These are phyloP conservation scores for Bombus difficillimus DNA, from an alignment of 1,140 invertebrate genomes.

Conservation along the genomic window DNA sequence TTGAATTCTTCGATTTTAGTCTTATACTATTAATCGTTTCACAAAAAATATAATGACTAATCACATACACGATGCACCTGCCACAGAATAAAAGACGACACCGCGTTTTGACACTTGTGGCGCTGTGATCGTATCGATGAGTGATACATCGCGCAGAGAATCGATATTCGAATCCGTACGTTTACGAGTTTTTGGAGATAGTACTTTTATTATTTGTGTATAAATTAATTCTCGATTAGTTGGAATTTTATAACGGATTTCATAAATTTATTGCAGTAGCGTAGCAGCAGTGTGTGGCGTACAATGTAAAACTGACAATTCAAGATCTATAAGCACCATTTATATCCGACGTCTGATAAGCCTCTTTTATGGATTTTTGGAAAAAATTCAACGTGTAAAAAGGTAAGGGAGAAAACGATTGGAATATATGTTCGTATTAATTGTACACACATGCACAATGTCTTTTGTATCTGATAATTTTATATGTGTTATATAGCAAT, in stretches of 20 bases:
- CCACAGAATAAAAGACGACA: neutral
- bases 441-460: neutral
- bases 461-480: neutral
- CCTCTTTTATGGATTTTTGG: neutral
- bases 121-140: constrained; percentile 1
- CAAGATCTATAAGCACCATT: neutral
- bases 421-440: neutral
- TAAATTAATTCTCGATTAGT: neutral
- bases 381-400: neutral
- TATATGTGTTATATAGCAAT: neutral
- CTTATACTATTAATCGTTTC: neutral
- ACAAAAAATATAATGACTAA: neutral
- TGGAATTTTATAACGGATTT: neutral
- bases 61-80: neutral
- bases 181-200: neutral
- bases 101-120: neutral
- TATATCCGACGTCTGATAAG: neutral
- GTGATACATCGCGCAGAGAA: neutral
- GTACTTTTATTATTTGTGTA: neutral
- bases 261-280: neutral
- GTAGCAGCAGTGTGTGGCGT: neutral
- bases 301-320: neutral
- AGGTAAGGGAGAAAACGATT: neutral
- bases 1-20: neutral
- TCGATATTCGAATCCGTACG: neutral